Evolutionary conservation across 2,888 invertebrate genomes (phyloP).

Genomic region (Theretra japonica): DNA sequence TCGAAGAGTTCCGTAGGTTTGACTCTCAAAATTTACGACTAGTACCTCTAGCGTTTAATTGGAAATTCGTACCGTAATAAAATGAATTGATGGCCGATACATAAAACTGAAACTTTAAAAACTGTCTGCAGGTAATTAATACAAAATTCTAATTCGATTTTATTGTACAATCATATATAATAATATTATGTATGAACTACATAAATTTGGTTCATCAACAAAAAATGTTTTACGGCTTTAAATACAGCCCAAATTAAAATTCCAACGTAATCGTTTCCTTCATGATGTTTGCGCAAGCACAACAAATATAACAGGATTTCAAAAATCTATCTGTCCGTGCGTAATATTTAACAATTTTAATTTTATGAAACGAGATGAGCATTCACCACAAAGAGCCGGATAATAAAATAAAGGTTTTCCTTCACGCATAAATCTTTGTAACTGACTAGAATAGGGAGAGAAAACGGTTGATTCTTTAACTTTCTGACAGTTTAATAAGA

Average conservation of each 20-base stretch:
- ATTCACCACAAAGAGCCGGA: constrained; percentile 65
- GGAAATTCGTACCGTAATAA: constrained; percentile 77
- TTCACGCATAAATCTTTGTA: constrained; percentile 70
- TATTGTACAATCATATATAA: background rate
- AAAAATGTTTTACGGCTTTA: background rate
- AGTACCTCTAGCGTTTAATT: constrained; percentile 74
- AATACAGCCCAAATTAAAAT: background rate
- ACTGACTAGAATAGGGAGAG: constrained; percentile 73
- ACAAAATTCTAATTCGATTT: background rate
- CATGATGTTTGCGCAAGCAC: background rate
- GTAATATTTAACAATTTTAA: constrained; percentile 27
- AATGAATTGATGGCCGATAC: constrained; percentile 72
- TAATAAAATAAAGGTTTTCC: constrained; percentile 74
- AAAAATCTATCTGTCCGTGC: constrained; percentile 26
- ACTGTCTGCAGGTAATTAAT: background rate
- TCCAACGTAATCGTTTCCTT: background rate
- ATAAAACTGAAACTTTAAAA: constrained; percentile 62
- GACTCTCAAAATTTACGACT: constrained; percentile 77
- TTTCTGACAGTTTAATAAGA: constrained; percentile 83
- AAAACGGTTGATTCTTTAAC: constrained; percentile 79
- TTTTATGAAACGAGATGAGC: constrained; percentile 48
- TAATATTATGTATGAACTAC: background rate
- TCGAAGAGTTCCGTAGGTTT: constrained; percentile 73
- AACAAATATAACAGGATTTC: constrained; percentile 3
- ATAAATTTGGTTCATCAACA: too few species aligned